Percentiles rank a stretch among this genome's conserved stretches.
Conservation (phyloP, 2,113 vertebrate genomes). For the Silurus meridionalis region DNA sequence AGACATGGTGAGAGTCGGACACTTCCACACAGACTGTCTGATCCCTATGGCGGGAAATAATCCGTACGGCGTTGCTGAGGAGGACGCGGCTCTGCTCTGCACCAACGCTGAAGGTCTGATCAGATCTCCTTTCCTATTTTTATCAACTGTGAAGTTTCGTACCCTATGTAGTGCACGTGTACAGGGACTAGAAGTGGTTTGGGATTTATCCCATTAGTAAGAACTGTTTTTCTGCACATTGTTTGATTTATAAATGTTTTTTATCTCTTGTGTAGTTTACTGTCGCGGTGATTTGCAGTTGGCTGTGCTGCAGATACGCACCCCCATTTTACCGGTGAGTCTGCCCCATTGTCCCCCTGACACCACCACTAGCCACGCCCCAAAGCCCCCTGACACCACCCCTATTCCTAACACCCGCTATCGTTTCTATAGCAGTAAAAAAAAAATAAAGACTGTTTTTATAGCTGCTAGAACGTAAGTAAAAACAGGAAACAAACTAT, state of each 20-base stretch:
- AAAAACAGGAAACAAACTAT: too few species aligned
- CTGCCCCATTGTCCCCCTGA: too few species aligned
- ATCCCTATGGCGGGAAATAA: slow-evolving; percentile 94
- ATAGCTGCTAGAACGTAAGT: too few species aligned
- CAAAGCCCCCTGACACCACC: too few species aligned
- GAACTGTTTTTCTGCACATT: not conserved
- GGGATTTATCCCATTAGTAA: not conserved
- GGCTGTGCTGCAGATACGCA: slow-evolving; percentile 89
- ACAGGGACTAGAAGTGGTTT: not conserved
- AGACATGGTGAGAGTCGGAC: slow-evolving; percentile 81
- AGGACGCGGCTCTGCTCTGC: slow-evolving; percentile 80
- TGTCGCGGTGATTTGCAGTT: slow-evolving; percentile 78
- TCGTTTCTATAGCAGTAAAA: too few species aligned
- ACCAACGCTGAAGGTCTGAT: slow-evolving; percentile 86
- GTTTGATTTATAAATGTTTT: slow-evolving; percentile 33
- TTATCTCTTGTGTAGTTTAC: slow-evolving; percentile 76
- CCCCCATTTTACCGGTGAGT: slow-evolving; percentile 88
- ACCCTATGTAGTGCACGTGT: not conserved
- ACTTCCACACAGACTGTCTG: slow-evolving; percentile 90
- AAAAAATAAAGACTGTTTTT: too few species aligned
- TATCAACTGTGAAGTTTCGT: not conserved
- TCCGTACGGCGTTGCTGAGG: slow-evolving; percentile 80
- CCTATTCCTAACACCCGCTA: too few species aligned
- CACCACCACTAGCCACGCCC: too few species aligned
- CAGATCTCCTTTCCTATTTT: not conserved